Evolutionary conservation across 2,797 vertebrate genomes (phyloP).

Genomic region (Lutjanus campechanus): DNA sequence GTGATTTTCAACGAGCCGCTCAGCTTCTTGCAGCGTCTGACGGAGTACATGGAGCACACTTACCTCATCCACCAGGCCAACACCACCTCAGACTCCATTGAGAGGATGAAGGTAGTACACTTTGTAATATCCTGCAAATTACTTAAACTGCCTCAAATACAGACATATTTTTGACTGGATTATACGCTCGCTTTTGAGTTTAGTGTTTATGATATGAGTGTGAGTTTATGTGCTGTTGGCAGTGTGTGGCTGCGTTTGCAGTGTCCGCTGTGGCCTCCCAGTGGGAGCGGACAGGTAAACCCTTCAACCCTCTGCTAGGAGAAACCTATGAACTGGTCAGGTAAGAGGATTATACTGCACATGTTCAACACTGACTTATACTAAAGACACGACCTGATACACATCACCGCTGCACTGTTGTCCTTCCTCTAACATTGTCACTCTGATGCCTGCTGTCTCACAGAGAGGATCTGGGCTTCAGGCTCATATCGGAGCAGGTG

Average conservation of each 20-base stretch:
- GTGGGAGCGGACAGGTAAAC: conserved; percentile 98
- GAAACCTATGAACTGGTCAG: conserved; percentile 97
- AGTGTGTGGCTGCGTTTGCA: conserved; percentile 97
- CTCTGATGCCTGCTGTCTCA: background rate
- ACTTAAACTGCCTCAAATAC: background rate
- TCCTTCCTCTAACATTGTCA: background rate
- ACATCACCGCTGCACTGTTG: background rate
- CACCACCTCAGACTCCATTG: conserved; percentile 86
- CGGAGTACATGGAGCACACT: conserved; percentile 98
- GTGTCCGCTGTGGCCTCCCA: conserved; percentile 98
- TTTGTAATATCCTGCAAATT: background rate
- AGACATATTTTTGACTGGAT: background rate
- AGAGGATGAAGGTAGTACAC: conserved; percentile 94
- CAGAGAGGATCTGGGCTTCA: conserved; percentile 97
- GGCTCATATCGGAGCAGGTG: conserved; percentile 97
- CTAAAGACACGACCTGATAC: background rate
- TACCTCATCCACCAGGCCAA: conserved; percentile 97
- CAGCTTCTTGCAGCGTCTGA: conserved; percentile 96
- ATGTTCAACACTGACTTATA: background rate
- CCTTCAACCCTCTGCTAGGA: conserved; percentile 96
- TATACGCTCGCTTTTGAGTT: background rate
- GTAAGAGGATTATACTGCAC: conserved; percentile 71
- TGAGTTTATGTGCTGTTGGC: conserved; percentile 19
- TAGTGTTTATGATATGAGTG: conserved; percentile 2
- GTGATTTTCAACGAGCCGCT: conserved; percentile 98